phyloP scores from a whole-genome alignment of 2,888 invertebrate genomes.

The Heteropelma amictum region DNA sequence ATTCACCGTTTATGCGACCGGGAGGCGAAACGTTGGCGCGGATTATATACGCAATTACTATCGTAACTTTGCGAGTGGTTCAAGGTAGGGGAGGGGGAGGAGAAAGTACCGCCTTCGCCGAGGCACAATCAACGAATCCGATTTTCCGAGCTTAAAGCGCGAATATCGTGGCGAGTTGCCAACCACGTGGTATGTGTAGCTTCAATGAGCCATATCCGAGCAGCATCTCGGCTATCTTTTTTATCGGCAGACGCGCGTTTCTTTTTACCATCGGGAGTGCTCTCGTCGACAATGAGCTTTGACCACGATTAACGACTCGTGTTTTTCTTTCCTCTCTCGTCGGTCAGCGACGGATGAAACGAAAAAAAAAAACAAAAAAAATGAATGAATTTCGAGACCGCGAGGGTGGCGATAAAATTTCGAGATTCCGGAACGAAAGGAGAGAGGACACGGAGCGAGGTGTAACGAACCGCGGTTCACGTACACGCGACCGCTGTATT shows the following conservation, averaged over 20 bases:
- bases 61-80: constrained; percentile 30
- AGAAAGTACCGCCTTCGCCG: constrained; percentile 27
- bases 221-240: neutral
- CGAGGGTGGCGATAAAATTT: neutral
- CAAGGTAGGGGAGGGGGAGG: constrained; percentile 18
- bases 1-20: constrained; percentile 38
- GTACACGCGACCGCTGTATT: constrained; percentile 8
- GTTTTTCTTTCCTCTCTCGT: neutral
- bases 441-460: neutral
- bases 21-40: constrained; percentile 26
- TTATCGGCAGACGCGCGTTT: neutral
- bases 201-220: constrained; percentile 41
- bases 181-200: constrained; percentile 70
- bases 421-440: constrained; percentile 16
- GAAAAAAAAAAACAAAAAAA: too few relatives aligned
- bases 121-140: constrained; percentile 42
- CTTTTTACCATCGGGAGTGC: neutral
- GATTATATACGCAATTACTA: constrained; percentile 47
- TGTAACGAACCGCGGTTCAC: neutral
- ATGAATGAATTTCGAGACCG: too few relatives aligned
- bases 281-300: neutral
- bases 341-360: too few relatives aligned
- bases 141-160: constrained; percentile 35
- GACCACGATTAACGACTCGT: neutral
- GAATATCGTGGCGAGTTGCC: constrained; percentile 65